phyloP scores from a whole-genome alignment of 2,113 vertebrate genomes.

The Caretta caretta region DNA sequence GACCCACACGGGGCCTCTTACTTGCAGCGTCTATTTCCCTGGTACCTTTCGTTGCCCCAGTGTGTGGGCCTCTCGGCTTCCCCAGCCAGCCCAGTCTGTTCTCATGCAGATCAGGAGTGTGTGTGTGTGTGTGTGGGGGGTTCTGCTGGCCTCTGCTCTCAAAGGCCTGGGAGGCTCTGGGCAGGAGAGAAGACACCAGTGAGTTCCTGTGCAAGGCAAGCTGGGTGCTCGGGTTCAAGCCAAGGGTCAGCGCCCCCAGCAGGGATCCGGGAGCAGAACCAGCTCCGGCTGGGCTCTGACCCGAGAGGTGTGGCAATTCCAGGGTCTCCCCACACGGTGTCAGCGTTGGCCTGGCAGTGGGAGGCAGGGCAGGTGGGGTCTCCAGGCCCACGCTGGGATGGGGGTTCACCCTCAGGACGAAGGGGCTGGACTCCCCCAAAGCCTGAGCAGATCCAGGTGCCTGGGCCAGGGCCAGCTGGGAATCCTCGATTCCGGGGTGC shows the following conservation, averaged over 20 bases:
- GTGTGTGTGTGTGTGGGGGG: too few relatives aligned
- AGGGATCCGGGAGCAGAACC: too few relatives aligned
- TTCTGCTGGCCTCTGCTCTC: too few relatives aligned
- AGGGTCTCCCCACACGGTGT: background rate
- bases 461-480: background rate
- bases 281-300: background rate
- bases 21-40: too few relatives aligned
- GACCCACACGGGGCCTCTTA: background rate
- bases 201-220: background rate
- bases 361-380: background rate
- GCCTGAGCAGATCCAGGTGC: background rate
- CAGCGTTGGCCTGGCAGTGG: background rate
- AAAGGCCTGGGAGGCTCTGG: too few relatives aligned
- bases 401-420: background rate
- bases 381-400: background rate
- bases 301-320: background rate
- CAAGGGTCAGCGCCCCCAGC: background rate
- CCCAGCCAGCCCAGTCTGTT: background rate
- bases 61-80: background rate
- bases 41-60: background rate
- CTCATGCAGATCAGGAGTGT: background rate
- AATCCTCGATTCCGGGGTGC: background rate
- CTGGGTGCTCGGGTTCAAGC: background rate
- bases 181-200: too few relatives aligned
- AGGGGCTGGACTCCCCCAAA: background rate